These are phyloP conservation scores for Stomorhina lunata DNA, from an alignment of 2,888 invertebrate genomes.

Conservation along the genomic window DNA sequence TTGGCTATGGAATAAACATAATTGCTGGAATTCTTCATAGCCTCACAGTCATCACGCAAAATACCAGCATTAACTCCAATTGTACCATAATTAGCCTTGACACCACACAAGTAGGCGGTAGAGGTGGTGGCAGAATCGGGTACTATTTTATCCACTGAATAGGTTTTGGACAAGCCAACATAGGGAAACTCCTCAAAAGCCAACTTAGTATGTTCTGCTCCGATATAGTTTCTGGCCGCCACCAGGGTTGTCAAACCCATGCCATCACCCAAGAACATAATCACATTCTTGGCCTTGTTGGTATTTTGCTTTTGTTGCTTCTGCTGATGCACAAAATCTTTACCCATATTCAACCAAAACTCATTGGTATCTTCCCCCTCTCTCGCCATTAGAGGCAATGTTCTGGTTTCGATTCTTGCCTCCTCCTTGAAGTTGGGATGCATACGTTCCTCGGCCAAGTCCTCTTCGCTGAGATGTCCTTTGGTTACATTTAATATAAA, in stretches of 20 bases:
- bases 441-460: conserved; percentile 49
- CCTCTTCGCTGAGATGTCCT: not conserved
- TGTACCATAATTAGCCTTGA: conserved; percentile 88
- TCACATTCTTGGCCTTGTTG: conserved; percentile 85
- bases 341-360: conserved; percentile 65
- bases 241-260: conserved; percentile 91
- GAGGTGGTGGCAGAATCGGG: conserved; percentile 78
- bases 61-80: conserved; percentile 87
- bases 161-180: conserved; percentile 87
- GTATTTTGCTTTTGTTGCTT: conserved; percentile 41
- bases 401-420: too few species aligned
- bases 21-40: conserved; percentile 77
- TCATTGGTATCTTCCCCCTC: conserved; percentile 49
- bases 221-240: conserved; percentile 87
- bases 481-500: not conserved
- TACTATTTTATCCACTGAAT: conserved; percentile 87
- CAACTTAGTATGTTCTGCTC: conserved; percentile 87
- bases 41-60: conserved; percentile 83
- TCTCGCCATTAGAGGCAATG: accelerated
- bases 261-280: conserved; percentile 92
- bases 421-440: conserved; percentile 58
- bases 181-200: conserved; percentile 89
- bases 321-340: conserved; percentile 51
- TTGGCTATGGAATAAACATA: conserved; percentile 85
- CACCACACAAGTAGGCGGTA: conserved; percentile 82